Conservation (phyloP, 2,888 invertebrate genomes). For the Melinopterus prodromus region DNA sequence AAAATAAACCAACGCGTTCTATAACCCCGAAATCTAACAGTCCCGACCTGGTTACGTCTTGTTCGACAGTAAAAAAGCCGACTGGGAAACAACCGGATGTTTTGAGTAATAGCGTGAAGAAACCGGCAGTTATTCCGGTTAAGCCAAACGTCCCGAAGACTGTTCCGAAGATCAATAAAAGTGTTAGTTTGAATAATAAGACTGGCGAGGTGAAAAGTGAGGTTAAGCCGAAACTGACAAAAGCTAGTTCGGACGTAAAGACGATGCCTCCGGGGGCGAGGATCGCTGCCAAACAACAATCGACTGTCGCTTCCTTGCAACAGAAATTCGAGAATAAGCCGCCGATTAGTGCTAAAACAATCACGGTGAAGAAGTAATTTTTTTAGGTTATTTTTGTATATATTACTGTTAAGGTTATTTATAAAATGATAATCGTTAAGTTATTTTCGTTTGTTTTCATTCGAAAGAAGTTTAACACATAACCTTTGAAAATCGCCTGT, state of each 20-base stretch:
- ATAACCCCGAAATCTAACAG: conserved; percentile 64
- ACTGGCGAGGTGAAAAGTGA: conserved; percentile 57
- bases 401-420: conserved; percentile 6
- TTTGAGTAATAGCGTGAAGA: conserved; percentile 61
- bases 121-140: conserved; percentile 48
- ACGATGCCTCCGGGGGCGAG: conserved; percentile 59
- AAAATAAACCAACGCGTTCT: conserved; percentile 37
- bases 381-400: conserved; percentile 7
- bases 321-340: conserved; percentile 76
- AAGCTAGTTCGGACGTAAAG: conserved; percentile 31
- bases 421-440: conserved; percentile 5
- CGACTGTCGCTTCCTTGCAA: conserved; percentile 79
- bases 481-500: too few species aligned
- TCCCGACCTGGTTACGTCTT: conserved; percentile 78
- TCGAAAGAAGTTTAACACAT: too few species aligned
- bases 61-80: conserved; percentile 60
- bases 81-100: conserved; percentile 68
- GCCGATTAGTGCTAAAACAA: conserved; percentile 39
- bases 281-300: conserved; percentile 65
- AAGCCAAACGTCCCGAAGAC: conserved; percentile 60
- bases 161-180: conserved; percentile 60
- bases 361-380: conserved; percentile 30
- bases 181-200: conserved; percentile 57
- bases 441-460: too few species aligned
- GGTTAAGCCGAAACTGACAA: conserved; percentile 39